phyloP scores from a whole-genome alignment of 2,113 vertebrate species.

The Tamias sibiricus region DNA sequence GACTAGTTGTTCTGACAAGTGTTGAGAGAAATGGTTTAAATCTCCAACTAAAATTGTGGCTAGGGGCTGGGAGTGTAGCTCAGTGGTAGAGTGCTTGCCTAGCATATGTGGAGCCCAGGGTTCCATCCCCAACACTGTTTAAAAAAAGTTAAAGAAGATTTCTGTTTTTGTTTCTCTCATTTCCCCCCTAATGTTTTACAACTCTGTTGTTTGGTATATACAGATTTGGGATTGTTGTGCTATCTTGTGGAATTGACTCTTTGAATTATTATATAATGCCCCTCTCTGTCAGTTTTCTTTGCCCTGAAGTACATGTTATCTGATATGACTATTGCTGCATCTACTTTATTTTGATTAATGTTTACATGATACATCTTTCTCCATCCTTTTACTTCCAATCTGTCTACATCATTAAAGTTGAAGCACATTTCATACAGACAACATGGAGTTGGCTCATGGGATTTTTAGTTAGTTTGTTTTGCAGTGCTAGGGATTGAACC shows the following conservation, averaged over 20 bases:
- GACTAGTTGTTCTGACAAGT: too few relatives aligned
- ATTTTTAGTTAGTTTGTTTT: too few relatives aligned
- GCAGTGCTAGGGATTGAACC: neutral
- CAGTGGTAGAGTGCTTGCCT: neutral
- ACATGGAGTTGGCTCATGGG: neutral
- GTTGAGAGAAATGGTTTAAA: neutral
- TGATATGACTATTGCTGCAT: too few relatives aligned
- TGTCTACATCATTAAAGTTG: neutral
- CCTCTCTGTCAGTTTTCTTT: neutral
- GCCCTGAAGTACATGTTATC: neutral
- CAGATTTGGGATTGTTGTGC: neutral
- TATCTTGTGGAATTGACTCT: neutral
- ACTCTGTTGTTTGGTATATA: neutral
- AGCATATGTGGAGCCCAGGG: neutral
- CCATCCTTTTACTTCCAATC: neutral
- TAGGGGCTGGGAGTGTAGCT: neutral
- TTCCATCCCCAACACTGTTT: neutral
- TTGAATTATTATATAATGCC: neutral
- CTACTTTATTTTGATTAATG: neutral
- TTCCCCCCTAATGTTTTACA: neutral
- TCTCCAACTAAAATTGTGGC: neutral
- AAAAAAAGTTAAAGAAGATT: neutral
- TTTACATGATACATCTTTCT: neutral
- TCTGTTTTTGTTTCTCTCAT: neutral
- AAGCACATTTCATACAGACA: neutral